Base-by-base conservation (phyloP, 2,797 vertebrate genomes). In the Sebastes hubbsi region DNA sequence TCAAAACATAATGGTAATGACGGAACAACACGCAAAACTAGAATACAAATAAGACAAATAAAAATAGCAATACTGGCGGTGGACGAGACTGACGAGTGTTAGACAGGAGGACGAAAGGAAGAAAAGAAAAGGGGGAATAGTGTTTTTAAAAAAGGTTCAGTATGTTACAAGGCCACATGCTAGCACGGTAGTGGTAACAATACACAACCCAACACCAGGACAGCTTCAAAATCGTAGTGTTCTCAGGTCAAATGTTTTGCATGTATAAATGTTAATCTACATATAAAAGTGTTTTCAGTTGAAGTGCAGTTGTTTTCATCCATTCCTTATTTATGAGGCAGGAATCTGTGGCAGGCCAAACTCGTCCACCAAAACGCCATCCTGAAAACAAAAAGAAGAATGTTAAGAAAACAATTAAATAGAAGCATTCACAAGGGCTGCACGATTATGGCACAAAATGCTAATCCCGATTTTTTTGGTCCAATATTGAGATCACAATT, bases 341-440 rank as follows among this genome's bases (percentile, higher is more conserved):
- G 98, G 98, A 67, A 99, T 99, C 95, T 99, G 98, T 65, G 98
- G 98, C 87, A 99, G 94, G 55, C 98, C 98, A 42, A 99, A 99
- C 90, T 99, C 98, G 89, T 99, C 98, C 93, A 99, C 98, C 94
- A 99, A 80, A 32, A 99, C 97, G 0, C 98, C 98, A 72, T 99
- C 99, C 99, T 99, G 89, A 81, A 88, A 90, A 86, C 34, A 84
- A 61, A 78, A 77, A 22, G 34, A 59, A n/a, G 16, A 24, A 61
- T 7, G 25, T 46, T 54, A 68, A 67, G 56, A 52, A 75, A 59
- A 56, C 5, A 18, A 3, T 25, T 25, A 4, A 72, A 72, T 32
- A 25, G 12, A 56, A 6, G 34, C 18, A 3, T 6, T 58, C 52
- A 54, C 12, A 1, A 14, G 5, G 38, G 38, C 13, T 42, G 13